phyloP scores from a whole-genome alignment of 2,113 vertebrate genomes.

The Toxotes chatareus region DNA sequence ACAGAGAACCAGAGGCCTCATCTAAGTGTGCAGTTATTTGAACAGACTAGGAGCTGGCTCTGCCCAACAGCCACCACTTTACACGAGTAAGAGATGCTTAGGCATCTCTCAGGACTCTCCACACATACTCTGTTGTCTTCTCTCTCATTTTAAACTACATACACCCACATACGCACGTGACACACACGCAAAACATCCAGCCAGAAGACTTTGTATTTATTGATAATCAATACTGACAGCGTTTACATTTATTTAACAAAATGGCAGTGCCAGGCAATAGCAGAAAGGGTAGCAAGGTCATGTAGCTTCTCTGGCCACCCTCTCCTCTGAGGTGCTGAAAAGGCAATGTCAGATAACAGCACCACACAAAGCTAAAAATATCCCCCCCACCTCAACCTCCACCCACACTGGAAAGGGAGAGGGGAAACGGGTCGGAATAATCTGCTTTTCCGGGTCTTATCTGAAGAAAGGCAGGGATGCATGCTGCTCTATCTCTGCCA shows the following conservation, averaged over 20 bases:
- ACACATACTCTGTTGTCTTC: slow-evolving; percentile 48
- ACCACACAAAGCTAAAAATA: slow-evolving; percentile 85
- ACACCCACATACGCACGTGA: slow-evolving; percentile 26
- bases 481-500: slow-evolving; percentile 81
- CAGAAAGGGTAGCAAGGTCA: slow-evolving; percentile 83
- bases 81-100: slow-evolving; percentile 78
- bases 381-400: slow-evolving; percentile 61
- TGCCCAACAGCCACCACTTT: slow-evolving; percentile 78
- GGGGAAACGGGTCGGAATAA: slow-evolving; percentile 77
- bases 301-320: slow-evolving; percentile 74
- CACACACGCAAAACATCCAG: neutral
- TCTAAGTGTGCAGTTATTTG: slow-evolving; percentile 69
- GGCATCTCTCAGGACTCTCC: slow-evolving; percentile 76
- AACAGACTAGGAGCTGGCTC: slow-evolving; percentile 54
- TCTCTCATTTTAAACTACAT: slow-evolving; percentile 24
- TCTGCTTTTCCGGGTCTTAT: slow-evolving; percentile 89
- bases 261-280: slow-evolving; percentile 48
- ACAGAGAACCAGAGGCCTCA: slow-evolving; percentile 68
- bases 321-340: slow-evolving; percentile 84
- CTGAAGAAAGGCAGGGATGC: slow-evolving; percentile 85
- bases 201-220: slow-evolving; percentile 41
- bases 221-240: slow-evolving; percentile 20
- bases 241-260: slow-evolving; percentile 26
- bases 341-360: slow-evolving; percentile 85
- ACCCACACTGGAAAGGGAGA: slow-evolving; percentile 70